A percentile compares a stretch with the other conserved stretches of the same genome.
Conservation (phyloP, 2,113 vertebrate genomes). For the Strix uralensis region DNA sequence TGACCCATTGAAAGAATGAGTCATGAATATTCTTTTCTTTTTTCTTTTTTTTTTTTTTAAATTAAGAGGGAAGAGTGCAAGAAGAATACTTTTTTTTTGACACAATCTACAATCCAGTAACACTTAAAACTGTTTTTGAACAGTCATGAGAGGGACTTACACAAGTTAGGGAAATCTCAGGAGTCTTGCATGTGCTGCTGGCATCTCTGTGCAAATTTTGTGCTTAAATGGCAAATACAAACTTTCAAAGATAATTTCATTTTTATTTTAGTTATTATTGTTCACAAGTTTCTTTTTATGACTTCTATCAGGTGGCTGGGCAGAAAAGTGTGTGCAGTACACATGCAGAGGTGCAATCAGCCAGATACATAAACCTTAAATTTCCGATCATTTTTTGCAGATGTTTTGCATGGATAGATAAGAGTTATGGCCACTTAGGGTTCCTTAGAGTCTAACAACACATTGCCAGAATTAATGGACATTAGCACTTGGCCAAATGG, state of each 20-base stretch:
- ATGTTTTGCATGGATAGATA: background rate
- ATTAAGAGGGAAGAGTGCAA: background rate
- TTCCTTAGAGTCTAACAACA: background rate
- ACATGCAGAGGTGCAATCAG: background rate
- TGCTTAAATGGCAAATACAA: conserved; percentile 10
- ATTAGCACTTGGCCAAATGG: background rate
- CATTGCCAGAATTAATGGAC: background rate
- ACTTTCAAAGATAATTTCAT: background rate
- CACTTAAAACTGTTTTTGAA: background rate
- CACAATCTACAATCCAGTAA: background rate
- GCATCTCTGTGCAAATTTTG: background rate
- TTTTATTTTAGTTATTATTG: background rate
- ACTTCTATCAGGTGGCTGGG: background rate
- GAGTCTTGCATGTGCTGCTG: background rate
- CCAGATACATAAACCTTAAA: background rate
- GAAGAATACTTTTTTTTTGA: background rate
- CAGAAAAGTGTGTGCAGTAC: background rate
- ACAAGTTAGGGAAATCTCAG: background rate
- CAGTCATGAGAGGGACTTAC: background rate
- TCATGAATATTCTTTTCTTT: background rate
- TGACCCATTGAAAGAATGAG: background rate
- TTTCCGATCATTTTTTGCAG: background rate
- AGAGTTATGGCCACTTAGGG: background rate
- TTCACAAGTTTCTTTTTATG: background rate
- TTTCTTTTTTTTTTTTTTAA: background rate